Evolutionary conservation across 2,888 invertebrate genomes (phyloP).

Genomic region (Pyrgus malvae): DNA sequence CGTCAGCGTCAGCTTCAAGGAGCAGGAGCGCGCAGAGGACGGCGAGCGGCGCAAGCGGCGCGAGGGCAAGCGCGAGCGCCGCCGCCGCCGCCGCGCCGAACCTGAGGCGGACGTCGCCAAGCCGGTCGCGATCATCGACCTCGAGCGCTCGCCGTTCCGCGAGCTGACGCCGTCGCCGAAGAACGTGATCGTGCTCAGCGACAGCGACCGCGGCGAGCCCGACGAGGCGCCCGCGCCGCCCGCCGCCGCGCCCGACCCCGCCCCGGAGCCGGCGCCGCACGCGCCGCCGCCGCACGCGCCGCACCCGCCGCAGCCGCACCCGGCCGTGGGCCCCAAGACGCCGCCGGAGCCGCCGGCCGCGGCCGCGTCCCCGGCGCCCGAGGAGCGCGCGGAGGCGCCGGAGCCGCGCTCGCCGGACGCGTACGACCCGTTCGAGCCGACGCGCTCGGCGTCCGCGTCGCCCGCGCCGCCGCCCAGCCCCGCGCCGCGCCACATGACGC

Average conservation of each 20-base stretch:
- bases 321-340: conserved; percentile 73
- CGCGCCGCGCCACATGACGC: conserved; percentile 55
- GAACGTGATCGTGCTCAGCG: conserved; percentile 91
- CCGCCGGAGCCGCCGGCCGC: conserved; percentile 83
- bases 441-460: conserved; percentile 88
- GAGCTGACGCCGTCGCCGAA: conserved; percentile 90
- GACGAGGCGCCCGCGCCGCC: conserved; percentile 49
- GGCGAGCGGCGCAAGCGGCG: conserved; percentile 51
- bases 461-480: conserved; percentile 56
- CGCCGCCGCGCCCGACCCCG: conserved; percentile 53
- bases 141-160: conserved; percentile 92
- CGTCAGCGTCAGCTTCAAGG: conserved; percentile 95
- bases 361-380: conserved; percentile 67
- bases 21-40: conserved; percentile 73
- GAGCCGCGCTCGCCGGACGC: conserved; percentile 87
- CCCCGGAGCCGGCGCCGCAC: conserved; percentile 49
- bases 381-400: too few relatives aligned
- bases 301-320: conserved; percentile 63
- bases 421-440: conserved; percentile 96
- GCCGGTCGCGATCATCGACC: conserved; percentile 92
- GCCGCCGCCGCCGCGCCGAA: conserved; percentile 40
- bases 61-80: conserved; percentile 39
- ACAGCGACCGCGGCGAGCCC: conserved; percentile 86
- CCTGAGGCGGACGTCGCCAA: conserved; percentile 60
- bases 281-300: conserved; percentile 34